Evolutionary conservation across 2,797 vertebrate species (phyloP).

Genomic region (Gambelia wislizenii): DNA sequence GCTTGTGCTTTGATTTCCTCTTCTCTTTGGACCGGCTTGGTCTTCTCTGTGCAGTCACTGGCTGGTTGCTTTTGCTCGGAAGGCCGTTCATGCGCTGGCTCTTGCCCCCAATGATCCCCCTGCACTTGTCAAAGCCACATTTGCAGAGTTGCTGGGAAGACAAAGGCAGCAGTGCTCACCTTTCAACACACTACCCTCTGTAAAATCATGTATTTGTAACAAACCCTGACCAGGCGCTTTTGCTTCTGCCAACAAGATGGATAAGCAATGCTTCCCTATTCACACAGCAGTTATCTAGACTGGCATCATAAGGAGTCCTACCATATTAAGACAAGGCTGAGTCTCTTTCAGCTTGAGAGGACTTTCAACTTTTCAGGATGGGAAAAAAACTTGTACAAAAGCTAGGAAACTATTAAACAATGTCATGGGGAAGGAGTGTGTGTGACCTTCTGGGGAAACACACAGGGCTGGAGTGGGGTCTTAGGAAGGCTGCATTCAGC

Average conservation of each 20-base stretch:
- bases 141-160: slow-evolving; percentile 90
- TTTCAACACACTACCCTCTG: background rate
- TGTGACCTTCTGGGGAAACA: too few relatives aligned
- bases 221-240: too few relatives aligned
- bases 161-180: background rate
- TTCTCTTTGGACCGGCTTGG: slow-evolving; percentile 95
- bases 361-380: too few relatives aligned
- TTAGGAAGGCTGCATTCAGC: too few relatives aligned
- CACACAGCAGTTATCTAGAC: background rate
- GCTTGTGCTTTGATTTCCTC: slow-evolving; percentile 97
- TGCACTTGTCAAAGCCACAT: slow-evolving; percentile 92
- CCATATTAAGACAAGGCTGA: background rate
- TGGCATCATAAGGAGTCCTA: background rate
- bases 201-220: too few relatives aligned
- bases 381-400: too few relatives aligned
- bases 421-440: too few relatives aligned
- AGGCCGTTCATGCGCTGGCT: slow-evolving; percentile 92
- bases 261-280: background rate
- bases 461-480: too few relatives aligned
- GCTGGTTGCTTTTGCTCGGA: slow-evolving; percentile 81
- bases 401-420: too few relatives aligned
- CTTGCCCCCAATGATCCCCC: slow-evolving; percentile 96
- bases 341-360: too few relatives aligned
- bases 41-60: slow-evolving; percentile 82
- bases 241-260: background rate